Percentiles rank a stretch among this genome's conserved stretches.
Evolutionary conservation across 1,140 invertebrate genomes (phyloP).

Genomic region (Lepidotrigona ventralis): DNA sequence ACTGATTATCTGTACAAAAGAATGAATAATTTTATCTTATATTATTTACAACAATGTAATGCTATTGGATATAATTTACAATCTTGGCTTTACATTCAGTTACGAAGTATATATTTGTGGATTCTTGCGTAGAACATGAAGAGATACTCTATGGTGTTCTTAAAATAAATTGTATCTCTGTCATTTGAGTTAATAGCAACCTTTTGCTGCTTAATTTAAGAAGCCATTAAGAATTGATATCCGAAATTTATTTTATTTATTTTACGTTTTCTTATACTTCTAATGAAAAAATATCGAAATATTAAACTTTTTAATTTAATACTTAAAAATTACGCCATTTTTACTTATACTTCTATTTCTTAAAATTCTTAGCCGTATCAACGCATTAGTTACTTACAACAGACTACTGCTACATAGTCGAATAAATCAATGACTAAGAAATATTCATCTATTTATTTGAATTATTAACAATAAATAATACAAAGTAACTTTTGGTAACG

Average conservation of each 20-base stretch:
- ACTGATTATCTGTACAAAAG: too few relatives aligned
- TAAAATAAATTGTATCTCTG: constrained; percentile 41
- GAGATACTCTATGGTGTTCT: constrained; percentile 32
- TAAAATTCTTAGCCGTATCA: not conserved
- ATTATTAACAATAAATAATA: not conserved
- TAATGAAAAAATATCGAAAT: not conserved
- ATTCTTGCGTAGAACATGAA: constrained; percentile 10
- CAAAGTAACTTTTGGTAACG: not conserved
- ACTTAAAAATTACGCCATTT: not conserved
- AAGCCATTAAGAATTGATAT: not conserved
- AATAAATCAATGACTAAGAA: too few relatives aligned
- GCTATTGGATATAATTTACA: not conserved
- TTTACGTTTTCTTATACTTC: not conserved
- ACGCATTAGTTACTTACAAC: not conserved
- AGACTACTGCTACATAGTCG: not conserved
- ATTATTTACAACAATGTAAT: too few relatives aligned
- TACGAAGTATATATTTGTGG: constrained; percentile 2
- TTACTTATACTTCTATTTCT: not conserved
- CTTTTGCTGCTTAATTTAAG: not conserved
- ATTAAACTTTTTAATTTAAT: not conserved
- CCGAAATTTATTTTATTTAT: not conserved
- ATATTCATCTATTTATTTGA: not conserved
- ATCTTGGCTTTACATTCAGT: not conserved
- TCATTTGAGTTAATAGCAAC: constrained; percentile 21
- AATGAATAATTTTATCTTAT: not conserved